Conservation (phyloP, 2,797 vertebrate genomes). For the Manis pentadactyla region DNA sequence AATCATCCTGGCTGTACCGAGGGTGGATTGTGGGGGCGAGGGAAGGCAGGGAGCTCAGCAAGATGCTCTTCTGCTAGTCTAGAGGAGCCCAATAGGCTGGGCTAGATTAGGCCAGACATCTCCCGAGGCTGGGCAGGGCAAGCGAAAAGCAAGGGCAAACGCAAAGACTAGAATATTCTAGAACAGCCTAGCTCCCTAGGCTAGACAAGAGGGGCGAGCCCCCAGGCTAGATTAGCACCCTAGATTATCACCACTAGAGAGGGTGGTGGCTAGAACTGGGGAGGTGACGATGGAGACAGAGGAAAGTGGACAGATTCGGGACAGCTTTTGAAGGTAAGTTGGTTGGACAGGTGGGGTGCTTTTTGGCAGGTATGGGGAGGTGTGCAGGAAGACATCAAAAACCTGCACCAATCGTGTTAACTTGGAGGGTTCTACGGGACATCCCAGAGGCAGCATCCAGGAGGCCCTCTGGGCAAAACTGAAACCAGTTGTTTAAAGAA, state of each 20-base stretch:
- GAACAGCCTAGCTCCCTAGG: too few relatives aligned
- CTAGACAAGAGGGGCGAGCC: neutral
- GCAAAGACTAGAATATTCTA: neutral
- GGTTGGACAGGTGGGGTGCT: neutral
- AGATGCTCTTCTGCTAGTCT: neutral
- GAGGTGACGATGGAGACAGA: neutral
- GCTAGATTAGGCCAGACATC: neutral
- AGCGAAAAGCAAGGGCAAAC: too few relatives aligned
- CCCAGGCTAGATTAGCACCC: neutral
- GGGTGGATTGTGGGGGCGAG: neutral
- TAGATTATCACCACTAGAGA: neutral
- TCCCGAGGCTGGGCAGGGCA: neutral
- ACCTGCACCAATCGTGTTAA: accelerated
- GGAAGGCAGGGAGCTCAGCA: neutral
- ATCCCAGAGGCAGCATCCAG: neutral
- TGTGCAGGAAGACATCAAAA: neutral
- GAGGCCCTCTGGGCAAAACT: neutral
- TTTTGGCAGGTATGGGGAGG: neutral
- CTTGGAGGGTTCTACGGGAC: neutral
- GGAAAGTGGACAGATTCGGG: neutral
- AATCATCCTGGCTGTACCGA: neutral
- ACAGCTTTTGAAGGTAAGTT: neutral
- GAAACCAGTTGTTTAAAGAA: slow-evolving; percentile 35
- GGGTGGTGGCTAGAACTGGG: neutral
- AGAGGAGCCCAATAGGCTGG: neutral